A percentile compares a stretch with the other conserved stretches of the same genome.
These are phyloP conservation scores for Phodopus roborovskii DNA, from an alignment of 2,113 vertebrate genomes.

Conservation along the genomic window DNA sequence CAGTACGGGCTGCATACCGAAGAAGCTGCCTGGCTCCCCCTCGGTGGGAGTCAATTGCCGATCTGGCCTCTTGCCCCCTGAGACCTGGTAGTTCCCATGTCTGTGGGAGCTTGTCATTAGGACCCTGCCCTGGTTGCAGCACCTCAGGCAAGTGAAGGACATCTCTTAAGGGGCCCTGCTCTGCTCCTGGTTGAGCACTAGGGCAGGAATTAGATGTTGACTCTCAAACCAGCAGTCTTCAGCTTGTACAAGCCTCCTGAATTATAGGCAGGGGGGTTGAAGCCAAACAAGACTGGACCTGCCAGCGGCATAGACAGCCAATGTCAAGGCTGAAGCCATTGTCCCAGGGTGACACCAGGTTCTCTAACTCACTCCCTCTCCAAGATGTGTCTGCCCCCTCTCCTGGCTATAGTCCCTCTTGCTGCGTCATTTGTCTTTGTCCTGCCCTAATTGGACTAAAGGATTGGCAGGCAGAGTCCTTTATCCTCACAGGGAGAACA, in stretches of 20 bases:
- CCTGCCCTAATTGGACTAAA: neutral
- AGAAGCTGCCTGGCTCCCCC: constrained; percentile 8
- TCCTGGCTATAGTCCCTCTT: neutral
- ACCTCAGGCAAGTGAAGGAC: rapidly evolving
- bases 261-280: neutral
- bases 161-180: neutral
- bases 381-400: neutral
- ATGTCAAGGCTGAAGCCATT: neutral
- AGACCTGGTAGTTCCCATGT: constrained; percentile 33
- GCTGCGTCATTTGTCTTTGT: neutral
- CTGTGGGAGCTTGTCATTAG: neutral
- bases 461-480: neutral
- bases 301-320: neutral
- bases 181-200: rapidly evolving
- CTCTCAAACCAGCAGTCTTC: neutral
- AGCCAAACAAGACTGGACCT: neutral
- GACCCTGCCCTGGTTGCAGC: neutral
- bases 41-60: constrained; percentile 57
- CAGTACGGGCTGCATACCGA: constrained; percentile 79
- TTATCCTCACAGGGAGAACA: neutral
- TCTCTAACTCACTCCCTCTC: neutral
- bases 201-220: neutral
- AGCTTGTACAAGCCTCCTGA: neutral
- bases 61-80: constrained; percentile 67
- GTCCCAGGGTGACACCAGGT: neutral